phyloP scores from a whole-genome alignment of 1,140 invertebrate genomes.

The Aphelinus certus region DNA sequence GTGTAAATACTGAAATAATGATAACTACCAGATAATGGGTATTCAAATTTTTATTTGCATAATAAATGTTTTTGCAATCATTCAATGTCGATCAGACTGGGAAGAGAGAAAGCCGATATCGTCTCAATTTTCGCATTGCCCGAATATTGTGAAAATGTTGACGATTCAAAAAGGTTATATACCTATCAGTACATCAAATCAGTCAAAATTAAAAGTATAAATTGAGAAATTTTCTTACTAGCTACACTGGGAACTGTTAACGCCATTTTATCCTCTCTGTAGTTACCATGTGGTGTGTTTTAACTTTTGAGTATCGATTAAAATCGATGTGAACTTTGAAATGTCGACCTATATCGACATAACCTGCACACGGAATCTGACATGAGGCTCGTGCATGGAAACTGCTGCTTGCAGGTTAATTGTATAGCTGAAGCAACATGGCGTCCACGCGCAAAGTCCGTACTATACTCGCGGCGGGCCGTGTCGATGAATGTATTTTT shows the following conservation, averaged over 20 bases:
- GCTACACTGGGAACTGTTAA: slow-evolving; percentile 60
- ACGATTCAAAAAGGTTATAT: not conserved
- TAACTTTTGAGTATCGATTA: slow-evolving; percentile 28
- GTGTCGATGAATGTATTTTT: no score
- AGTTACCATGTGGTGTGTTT: slow-evolving; percentile 46
- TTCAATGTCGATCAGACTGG: slow-evolving; percentile 14
- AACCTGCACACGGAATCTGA: not conserved
- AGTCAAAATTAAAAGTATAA: slow-evolving; percentile 21
- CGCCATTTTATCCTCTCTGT: slow-evolving; percentile 60
- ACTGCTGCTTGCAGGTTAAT: no score
- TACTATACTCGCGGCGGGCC: no score
- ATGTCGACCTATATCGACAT: slow-evolving; percentile 11
- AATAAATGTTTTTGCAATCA: slow-evolving; percentile 31
- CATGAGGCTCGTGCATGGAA: no score
- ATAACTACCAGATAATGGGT: no score
- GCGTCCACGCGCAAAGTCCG: no score
- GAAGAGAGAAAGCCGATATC: not conserved
- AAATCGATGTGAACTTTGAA: slow-evolving; percentile 30
- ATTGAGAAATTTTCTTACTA: slow-evolving; percentile 53
- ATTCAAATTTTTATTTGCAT: no score
- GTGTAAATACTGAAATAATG: no score
- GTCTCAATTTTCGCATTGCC: not conserved
- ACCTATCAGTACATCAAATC: not conserved
- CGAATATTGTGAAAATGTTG: not conserved
- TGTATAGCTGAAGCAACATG: no score